Evolutionary conservation across 2,797 vertebrate genomes (phyloP), one percentile per base, ranked within the genome.

Genomic region (Pogoniulus pusillus): DNA sequence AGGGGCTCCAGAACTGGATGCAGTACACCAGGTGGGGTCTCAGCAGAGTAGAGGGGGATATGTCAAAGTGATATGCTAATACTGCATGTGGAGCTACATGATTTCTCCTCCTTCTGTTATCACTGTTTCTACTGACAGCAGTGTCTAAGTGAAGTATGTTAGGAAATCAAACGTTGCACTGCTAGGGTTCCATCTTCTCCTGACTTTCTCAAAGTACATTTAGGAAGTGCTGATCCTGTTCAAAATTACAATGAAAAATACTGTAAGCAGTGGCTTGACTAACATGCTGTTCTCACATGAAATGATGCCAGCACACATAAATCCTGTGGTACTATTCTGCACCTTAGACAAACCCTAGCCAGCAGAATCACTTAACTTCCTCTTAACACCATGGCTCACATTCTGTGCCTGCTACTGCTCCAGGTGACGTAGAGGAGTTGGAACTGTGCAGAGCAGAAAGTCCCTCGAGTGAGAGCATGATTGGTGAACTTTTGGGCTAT

Each of bases 311-410:
- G 66, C 53, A 8, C 34, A 58, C 20, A n/a, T 39, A 45, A 87
- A n/a, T 26, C 19, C 24, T 5, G 3, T 27, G 12, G 24, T 62
- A 41, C 19, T 35, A 10, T 12, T 73, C 2, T 0, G 10, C 53
- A 45, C 7, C 14, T 65, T 23, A 82, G 76, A 10, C 78, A 79
- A 63, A 26, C 2, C 10, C 23, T 70, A 69, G 30, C 3, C 30
- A 79, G 32, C 6, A 72, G 60, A 24, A 54, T 18, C 0, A 1
- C 34, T 26, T 30, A 57, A 41, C 34, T 66, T 78, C 47, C 24
- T 55, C 1, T 53, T 35, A 60, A 62, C 23, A 70, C 8, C 15
- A 24, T 37, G 17, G 30, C 16, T 34, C 19, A n/a, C 0, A 0
- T 75, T 85, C 37, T 77, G n/a, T 45, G 47, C 32, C 35, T 69